phyloP scores from a whole-genome alignment of 2,797 vertebrate genomes.

The Gobionotothen gibberifrons region DNA sequence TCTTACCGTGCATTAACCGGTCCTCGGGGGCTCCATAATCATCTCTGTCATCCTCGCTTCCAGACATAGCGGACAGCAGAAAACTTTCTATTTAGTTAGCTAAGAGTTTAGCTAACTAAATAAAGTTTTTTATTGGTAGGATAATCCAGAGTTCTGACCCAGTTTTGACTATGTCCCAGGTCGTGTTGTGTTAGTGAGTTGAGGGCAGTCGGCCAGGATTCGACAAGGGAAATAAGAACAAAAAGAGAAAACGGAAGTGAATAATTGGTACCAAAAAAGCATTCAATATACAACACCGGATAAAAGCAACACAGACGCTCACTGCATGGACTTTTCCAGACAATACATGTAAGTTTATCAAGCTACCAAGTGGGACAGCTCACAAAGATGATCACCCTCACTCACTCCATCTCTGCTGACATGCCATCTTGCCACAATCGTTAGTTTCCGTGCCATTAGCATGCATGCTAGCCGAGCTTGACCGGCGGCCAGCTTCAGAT shows the following conservation, averaged over 20 bases:
- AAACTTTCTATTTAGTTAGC: constrained; percentile 79
- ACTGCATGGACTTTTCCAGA: constrained; percentile 11
- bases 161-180: constrained; percentile 68
- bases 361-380: constrained; percentile 24
- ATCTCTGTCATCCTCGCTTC: constrained; percentile 85
- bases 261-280: constrained; percentile 39
- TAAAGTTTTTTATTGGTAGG: constrained; percentile 40
- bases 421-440: constrained; percentile 60
- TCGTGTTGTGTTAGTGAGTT: constrained; percentile 49
- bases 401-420: constrained; percentile 55
- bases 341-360: constrained; percentile 47
- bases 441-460: constrained; percentile 75
- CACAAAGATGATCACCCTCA: constrained; percentile 32
- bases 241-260: constrained; percentile 79
- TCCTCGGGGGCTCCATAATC: constrained; percentile 82
- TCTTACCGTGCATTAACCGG: constrained; percentile 84
- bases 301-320: constrained; percentile 22
- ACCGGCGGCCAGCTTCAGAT: constrained; percentile 68
- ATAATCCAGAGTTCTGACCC: constrained; percentile 71
- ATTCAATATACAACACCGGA: constrained; percentile 22
- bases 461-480: constrained; percentile 73
- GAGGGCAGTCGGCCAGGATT: constrained; percentile 57
- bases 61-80: constrained; percentile 79
- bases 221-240: constrained; percentile 65
- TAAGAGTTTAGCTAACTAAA: constrained; percentile 78